Base-by-base conservation (phyloP, 1,140 invertebrate genomes). In the Drosophila elegans region DNA sequence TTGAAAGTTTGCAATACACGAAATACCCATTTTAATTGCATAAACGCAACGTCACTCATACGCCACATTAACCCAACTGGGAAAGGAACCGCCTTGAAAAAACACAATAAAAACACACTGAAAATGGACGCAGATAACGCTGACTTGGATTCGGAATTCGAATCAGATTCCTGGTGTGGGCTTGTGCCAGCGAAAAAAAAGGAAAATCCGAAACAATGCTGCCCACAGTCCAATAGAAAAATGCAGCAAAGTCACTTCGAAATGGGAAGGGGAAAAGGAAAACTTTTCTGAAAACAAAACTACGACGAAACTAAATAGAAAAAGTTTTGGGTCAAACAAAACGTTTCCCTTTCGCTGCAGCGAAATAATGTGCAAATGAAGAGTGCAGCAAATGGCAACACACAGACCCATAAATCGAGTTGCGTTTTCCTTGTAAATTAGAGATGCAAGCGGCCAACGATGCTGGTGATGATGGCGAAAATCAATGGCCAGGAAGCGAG, bases 401-500 rank as follows among this genome's bases (percentile, higher is more conserved):
- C 36, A 34, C 36, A 25, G 41, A 60, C 21, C 60, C 67, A 80
- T 68, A 84, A 80, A 77, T 84, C 63, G 74, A 80, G 78, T 85
- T 73, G 80, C 54, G 56, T 74, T 67, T 76, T 71, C 55, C 59
- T 73, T 77, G 81, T 64, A 67, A 81, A 78, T 88, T 75, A 79
- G 51, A 52, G 54, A 29, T 13, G 49, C 61, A 54, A 27, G 49
- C 9, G 27, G 16, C 64, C 41, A n/a, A 27, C 53, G 11, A 12
- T 13, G 12, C 25, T 34, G 34, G 29, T 36, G 44, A 57, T 57
- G 74, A 68, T 53, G 45, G 53, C 41, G 54, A 86, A 86, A 86
- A 88, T 82, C 83, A 88, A 86, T 83, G 79, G 64, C 54, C 82
- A 71, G 60, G 52, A 78, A 82, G 59, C 66, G 44, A 13, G 32